A percentile compares a stretch with the other conserved stretches of the same genome.
Conservation (phyloP, 2,797 vertebrate genomes). For the Spinibarbus caldwelli region DNA sequence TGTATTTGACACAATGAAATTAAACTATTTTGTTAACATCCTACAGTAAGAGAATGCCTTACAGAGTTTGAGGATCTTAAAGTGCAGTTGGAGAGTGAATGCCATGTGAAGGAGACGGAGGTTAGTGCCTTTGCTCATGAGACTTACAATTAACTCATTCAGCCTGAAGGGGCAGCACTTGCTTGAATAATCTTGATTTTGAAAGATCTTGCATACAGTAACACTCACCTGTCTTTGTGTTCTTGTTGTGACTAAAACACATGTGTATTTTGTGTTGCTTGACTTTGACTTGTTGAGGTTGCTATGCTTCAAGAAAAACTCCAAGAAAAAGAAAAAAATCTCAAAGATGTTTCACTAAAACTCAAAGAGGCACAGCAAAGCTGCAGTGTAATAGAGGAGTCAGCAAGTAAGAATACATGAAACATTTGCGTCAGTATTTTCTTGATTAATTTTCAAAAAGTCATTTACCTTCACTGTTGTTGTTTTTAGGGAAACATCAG, state of each 20-base stretch:
- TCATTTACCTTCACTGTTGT: conserved; percentile 11
- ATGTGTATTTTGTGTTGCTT: background rate
- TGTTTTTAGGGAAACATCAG: conserved; percentile 75
- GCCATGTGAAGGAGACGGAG: conserved; percentile 82
- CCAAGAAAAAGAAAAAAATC: conserved; percentile 78
- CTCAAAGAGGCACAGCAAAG: conserved; percentile 79
- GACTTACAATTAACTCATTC: background rate
- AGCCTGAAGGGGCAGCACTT: conserved; percentile 19
- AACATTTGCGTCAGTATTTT: background rate
- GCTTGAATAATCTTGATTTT: background rate
- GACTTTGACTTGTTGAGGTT: conserved; percentile 74
- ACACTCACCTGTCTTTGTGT: background rate
- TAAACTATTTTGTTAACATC: conserved; percentile 10
- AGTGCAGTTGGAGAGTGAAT: conserved; percentile 78
- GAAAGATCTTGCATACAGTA: background rate
- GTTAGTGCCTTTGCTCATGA: conserved; percentile 69
- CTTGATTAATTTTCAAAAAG: background rate
- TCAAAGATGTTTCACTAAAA: conserved; percentile 75
- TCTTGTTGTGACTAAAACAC: background rate
- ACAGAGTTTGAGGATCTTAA: conserved; percentile 83
- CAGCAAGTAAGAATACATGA: conserved; percentile 76
- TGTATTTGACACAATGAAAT: background rate
- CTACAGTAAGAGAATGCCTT: conserved; percentile 84
- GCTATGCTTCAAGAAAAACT: conserved; percentile 74
- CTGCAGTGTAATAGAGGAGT: conserved; percentile 77